Evolutionary conservation across 2,888 invertebrate genomes (phyloP), one percentile per base, ranked within the genome.

Genomic region (Drosophila demipolita): DNA sequence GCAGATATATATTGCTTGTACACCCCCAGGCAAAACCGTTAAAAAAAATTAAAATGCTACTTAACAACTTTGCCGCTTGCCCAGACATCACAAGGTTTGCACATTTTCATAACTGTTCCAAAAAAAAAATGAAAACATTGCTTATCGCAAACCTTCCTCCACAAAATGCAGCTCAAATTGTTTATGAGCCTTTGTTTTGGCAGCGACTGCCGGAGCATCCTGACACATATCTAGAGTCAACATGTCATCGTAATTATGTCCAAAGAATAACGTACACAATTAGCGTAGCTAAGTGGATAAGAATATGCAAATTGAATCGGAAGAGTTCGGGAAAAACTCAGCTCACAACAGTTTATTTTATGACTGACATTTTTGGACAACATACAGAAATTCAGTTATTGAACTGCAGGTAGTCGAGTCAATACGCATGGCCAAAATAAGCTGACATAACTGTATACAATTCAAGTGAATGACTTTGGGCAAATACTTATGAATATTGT

Each of bases 21-120:
- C 69, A 79, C 50, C 59, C 74, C 68, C 73, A 72, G 72, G 72
- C 67, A 78, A 81, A 86, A 85, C 78, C 74, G 86, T 84, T 84
- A 70, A 85, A 84, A 86, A 82, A 86, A 81, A 80, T 87, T 83
- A 80, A 87, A 87, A 87, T 85, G 78, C 82, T 85, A 82, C 82
- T 82, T 81, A 82, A 82, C 83, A 80, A 82, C 74, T 87, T 86
- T 78, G 73, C 69, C 70, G 82, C 78, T 80, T 86, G 70, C 73
- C 75, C 26, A 36, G 36, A 40, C 26, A 55, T 50, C 38, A 74
- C 69, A 75, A 83, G 70, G 82, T 79, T 71, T 60, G 71, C 73
- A 60, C 57, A 57, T 54, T 59, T 61, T 67, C 50, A 61, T n/a
- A 42, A 55, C 50, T 42, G 40, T 42, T 20, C 40, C 55, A 3